phyloP scores from a whole-genome alignment of 2,888 invertebrate genomes.

The Trypoxylon attenuatum region DNA sequence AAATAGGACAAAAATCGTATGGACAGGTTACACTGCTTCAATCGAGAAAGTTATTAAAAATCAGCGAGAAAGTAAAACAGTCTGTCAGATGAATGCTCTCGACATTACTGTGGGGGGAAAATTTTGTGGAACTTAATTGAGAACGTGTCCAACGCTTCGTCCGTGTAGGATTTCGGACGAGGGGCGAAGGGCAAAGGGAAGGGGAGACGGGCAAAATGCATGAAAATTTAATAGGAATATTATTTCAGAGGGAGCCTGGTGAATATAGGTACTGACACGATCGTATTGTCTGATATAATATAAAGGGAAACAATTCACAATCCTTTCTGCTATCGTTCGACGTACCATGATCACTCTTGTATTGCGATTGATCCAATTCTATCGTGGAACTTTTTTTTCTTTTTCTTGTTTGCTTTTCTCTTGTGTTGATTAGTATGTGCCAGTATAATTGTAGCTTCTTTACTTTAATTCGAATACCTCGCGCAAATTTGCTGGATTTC shows the following conservation, averaged over 20 bases:
- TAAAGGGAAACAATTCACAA: conserved; percentile 47
- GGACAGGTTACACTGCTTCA: conserved; percentile 3
- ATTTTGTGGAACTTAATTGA: background rate
- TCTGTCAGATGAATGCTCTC: background rate
- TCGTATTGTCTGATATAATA: conserved; percentile 51
- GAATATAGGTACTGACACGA: conserved; percentile 31
- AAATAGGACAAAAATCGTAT: conserved; percentile 15
- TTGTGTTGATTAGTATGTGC: conserved; percentile 26
- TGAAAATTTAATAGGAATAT: conserved; percentile 9
- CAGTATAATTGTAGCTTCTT: too few species aligned
- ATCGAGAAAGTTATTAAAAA: conserved; percentile 3
- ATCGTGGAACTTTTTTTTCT: conserved; percentile 31
- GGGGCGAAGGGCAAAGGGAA: conserved; percentile 2
- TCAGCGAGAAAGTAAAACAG: background rate
- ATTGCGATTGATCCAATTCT: conserved; percentile 37
- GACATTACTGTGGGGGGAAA: background rate
- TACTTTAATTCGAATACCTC: too few species aligned
- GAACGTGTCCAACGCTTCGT: background rate
- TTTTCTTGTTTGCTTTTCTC: too few species aligned
- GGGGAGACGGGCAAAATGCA: conserved; percentile 17
- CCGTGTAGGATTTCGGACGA: too few species aligned
- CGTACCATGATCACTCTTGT: conserved; percentile 21
- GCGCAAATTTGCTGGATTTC: conserved; percentile 39
- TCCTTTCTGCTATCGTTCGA: conserved; percentile 45
- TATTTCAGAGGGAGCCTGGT: conserved; percentile 30